These are phyloP conservation scores for Pipa parva DNA, from an alignment of 2,113 vertebrate genomes.

Conservation along the genomic window DNA sequence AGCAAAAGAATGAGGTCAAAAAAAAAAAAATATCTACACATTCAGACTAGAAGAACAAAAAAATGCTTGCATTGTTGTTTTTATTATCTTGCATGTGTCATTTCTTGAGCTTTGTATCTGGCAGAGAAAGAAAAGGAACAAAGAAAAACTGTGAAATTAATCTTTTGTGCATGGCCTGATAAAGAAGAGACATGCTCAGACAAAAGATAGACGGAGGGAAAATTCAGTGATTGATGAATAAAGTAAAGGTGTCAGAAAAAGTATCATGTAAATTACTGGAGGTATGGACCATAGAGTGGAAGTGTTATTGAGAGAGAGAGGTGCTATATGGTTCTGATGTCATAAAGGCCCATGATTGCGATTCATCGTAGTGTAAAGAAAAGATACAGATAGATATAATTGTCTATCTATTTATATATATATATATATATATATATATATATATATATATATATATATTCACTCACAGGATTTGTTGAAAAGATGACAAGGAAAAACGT, in stretches of 20 bases:
- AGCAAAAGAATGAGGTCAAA: constrained; percentile 72
- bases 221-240: constrained; percentile 99
- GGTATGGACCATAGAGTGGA: constrained; percentile 83
- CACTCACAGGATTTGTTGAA: no score
- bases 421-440: no score
- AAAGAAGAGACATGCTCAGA: constrained; percentile 98
- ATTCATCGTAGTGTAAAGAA: constrained; percentile 47
- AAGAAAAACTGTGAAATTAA: constrained; percentile 98
- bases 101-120: constrained; percentile 95
- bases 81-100: constrained; percentile 98
- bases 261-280: constrained; percentile 99
- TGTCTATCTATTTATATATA: no score
- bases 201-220: constrained; percentile 97
- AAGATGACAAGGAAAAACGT: no score
- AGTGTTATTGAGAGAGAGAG: constrained; percentile 63
- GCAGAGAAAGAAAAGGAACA: constrained; percentile 84
- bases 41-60: constrained; percentile 89
- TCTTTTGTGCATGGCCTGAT: constrained; percentile 99
- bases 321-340: constrained; percentile 77
- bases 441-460: no score
- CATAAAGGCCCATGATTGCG: constrained; percentile 81
- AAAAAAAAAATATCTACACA: constrained; percentile 83
- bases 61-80: constrained; percentile 97
- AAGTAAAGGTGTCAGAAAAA: constrained; percentile 99
- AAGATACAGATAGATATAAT: no score